These are phyloP conservation scores for Danionella cerebrum DNA, from an alignment of 2,113 vertebrate species.

Conservation along the genomic window DNA sequence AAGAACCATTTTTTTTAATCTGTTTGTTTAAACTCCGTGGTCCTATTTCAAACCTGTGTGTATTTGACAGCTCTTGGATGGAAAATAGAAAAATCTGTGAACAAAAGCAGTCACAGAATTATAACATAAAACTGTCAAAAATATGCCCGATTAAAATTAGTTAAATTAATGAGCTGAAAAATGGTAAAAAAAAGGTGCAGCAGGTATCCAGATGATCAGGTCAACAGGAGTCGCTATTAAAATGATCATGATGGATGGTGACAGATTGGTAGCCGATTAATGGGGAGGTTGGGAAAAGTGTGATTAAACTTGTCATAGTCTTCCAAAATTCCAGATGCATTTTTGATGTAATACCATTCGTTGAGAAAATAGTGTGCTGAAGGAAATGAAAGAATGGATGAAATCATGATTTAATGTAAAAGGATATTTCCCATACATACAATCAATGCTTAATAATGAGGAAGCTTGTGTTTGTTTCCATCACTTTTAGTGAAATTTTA, in stretches of 20 bases:
- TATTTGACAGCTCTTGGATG: conserved; percentile 33
- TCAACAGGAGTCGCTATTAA: conserved; percentile 72
- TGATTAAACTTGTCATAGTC: conserved; percentile 44
- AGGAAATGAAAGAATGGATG: too few relatives aligned
- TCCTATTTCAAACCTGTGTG: conserved; percentile 30
- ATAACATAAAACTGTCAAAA: conserved; percentile 77
- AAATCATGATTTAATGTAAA: too few relatives aligned
- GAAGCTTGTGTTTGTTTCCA: too few relatives aligned
- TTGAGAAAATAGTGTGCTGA: conserved; percentile 22
- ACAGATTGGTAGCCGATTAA: conserved; percentile 56
- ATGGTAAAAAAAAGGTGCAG: conserved; percentile 57
- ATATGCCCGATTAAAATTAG: conserved; percentile 70
- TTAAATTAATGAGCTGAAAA: conserved; percentile 80
- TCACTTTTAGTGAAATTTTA: too few relatives aligned
- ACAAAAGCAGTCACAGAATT: conserved; percentile 38
- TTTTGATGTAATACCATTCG: conserved; percentile 28
- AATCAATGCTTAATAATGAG: too few relatives aligned
- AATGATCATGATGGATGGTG: conserved; percentile 73
- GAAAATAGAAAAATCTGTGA: conserved; percentile 16
- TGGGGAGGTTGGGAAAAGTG: conserved; percentile 52
- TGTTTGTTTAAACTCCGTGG: conserved; percentile 36
- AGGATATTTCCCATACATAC: too few relatives aligned
- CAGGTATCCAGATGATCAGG: conserved; percentile 73
- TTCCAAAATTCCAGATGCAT: conserved; percentile 42
- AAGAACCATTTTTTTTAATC: too few relatives aligned